Evolutionary conservation across 2,888 invertebrate genomes (phyloP), one percentile per base, ranked within the genome.

Genomic region (Podotricha telesiphe): DNA sequence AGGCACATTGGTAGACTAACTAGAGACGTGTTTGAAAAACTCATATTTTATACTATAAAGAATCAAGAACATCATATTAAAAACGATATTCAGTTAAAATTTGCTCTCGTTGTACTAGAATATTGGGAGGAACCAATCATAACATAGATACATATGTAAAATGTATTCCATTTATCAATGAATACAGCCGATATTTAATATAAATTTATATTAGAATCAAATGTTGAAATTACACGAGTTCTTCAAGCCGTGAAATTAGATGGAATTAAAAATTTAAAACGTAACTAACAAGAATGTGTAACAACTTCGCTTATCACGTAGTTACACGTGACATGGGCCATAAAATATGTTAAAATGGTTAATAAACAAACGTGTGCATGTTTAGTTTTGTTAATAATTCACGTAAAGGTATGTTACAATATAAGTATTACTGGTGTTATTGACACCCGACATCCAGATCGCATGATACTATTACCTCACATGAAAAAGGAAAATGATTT

Each of bases 41-140:
- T 82, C 20, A 72, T 90, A 69, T 86, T 86, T 70, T 67, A 73
- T 20, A 80, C 77, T 56, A 79, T 82, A 61, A 67, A 78, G 17
- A 76, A 74, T 53, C 78, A 85, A 76, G 58, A 71, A 11, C 70
- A 82, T 17, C 19, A 71, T 40, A 67, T 75, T 6, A 78, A 74
- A 75, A 22, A 62, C 5, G 70, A 80, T 10, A 84, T 90, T 28
- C 66, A 80, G 71, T 61, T 74, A 0, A 86, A 86, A 80, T 86
- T 89, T 42, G 75, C 78, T 75, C 73, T 75, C 11, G 85, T 86
- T 34, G 69, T 83, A 8, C 65, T 81, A 55, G 88, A 89, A 75
- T 86, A 85, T 65, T 73, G 80, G 73, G 74, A 77, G 68, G 69
- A 73, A 20, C 58, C 58, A 20, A 4, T 42, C 4, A 17, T 42